Evolutionary conservation across 2,888 invertebrate species (phyloP).

Genomic region (Tenthredo amoena): DNA sequence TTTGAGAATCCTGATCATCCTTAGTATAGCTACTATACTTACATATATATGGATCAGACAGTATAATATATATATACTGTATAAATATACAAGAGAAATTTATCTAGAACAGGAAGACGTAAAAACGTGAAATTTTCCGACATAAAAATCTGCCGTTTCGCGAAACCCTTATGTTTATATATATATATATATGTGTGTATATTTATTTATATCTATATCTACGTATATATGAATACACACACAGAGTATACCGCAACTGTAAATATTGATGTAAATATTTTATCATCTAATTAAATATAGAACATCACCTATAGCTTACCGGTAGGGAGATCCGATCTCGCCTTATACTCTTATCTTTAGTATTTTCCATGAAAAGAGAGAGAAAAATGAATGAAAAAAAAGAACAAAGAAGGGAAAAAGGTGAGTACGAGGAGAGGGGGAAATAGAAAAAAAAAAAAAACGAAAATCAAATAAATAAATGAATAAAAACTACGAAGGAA

Average conservation of each 20-base stretch:
- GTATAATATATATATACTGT: too few relatives aligned
- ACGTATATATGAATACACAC: neutral
- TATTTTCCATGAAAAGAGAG: neutral
- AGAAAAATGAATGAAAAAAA: neutral
- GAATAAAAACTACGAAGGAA: neutral
- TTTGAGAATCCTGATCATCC: too few relatives aligned
- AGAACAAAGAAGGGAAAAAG: neutral
- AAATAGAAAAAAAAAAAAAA: neutral
- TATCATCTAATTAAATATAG: constrained; percentile 44
- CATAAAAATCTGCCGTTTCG: constrained; percentile 32
- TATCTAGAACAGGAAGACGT: neutral
- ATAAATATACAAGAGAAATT: neutral
- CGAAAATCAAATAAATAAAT: neutral
- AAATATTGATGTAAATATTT: constrained; percentile 46
- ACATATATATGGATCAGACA: too few relatives aligned
- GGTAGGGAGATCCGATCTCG: neutral
- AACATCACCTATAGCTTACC: constrained; percentile 9
- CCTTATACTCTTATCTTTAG: constrained; percentile 9
- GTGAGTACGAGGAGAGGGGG: neutral
- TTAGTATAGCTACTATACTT: too few relatives aligned
- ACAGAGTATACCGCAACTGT: neutral
- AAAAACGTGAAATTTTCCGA: neutral
- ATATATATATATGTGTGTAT: neutral
- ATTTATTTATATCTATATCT: neutral
- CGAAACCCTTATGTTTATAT: neutral